Evolutionary conservation across 1,140 invertebrate genomes (phyloP), one percentile per base, ranked within the genome.

Genomic region (Bactericera cockerelli): DNA sequence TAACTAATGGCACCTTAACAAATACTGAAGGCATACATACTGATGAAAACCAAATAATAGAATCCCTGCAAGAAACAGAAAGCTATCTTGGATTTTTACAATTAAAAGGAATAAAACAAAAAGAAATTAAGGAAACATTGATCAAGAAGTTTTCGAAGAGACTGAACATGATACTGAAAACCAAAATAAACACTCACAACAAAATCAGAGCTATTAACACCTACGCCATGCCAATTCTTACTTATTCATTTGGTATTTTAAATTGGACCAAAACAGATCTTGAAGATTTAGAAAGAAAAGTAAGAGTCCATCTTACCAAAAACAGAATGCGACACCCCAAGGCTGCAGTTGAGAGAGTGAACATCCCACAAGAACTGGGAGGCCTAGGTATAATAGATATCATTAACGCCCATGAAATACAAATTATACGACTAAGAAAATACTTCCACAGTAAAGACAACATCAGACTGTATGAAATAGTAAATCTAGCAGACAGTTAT

Each of bases 71-170:
- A 2, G 55, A 56, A n/a, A 6, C 4, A 3, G 11, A 56, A 22
- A 56, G 26, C 2, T 56, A 56, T 22, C 55, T 56, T n/a, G 55
- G 55, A 28, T 6, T 56, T 10, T 10, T 28, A n/a, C 22, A 56
- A 22, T 6, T 6, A 4, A 24, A 28, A 24, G 6, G n/a, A 25
- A 22, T 56, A 4, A n/a, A 6, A 8, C 55, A 56, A 2, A 4
- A 6, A 56, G 22, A 54, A 22, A 39, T 58, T 3, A 26, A 26
- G 22, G 21, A 56, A 56, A 24, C 2, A 10, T 11, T 26, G 6
- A 6, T 8, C 8, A n/a, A 6, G 6, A n/a, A 49, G 19, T 49
- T 49, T n/a, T 6, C 3, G 22, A 49, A n/a, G 4, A 4, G 42
- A n/a, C 42, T 49, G 4, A 4, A 49, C n/a, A 19, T 6, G 19